Conservation (phyloP, 2,113 vertebrate genomes). For the Boleophthalmus pectinirostris region DNA sequence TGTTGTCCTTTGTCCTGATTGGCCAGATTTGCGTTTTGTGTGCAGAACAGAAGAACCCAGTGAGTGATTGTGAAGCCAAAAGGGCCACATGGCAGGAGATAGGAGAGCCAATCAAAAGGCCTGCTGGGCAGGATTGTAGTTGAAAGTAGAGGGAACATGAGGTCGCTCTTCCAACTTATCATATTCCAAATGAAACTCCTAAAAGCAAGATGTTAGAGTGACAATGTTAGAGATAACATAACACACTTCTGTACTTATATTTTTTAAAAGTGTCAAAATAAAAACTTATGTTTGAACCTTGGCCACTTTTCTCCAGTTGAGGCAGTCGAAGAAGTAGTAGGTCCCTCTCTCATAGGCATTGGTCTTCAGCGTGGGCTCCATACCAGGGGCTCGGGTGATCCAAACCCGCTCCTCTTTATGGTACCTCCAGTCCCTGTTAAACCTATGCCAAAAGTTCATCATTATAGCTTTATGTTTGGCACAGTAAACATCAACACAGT, state of each 20-base stretch:
- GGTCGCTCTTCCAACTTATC: slow-evolving; percentile 99
- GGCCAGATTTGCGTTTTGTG: slow-evolving; percentile 21
- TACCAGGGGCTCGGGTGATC: slow-evolving; percentile 98
- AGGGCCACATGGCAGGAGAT: slow-evolving; percentile 59
- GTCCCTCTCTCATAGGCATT: slow-evolving; percentile 99
- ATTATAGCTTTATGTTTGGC: not conserved
- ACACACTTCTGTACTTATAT: not conserved
- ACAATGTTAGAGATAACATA: not conserved
- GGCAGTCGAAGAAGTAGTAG: slow-evolving; percentile 99
- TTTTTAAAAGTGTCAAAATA: not conserved
- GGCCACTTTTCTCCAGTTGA: slow-evolving; percentile 99
- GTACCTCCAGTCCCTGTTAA: slow-evolving; percentile 99
- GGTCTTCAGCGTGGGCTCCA: slow-evolving; percentile 99
- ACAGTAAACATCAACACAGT: not conserved
- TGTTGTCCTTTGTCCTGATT: slow-evolving; percentile 31
- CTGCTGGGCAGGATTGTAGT: slow-evolving; percentile 99
- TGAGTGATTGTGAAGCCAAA: slow-evolving; percentile 44
- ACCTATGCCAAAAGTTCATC: slow-evolving; percentile 67
- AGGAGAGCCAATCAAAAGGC: slow-evolving; percentile 88
- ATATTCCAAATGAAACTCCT: slow-evolving; percentile 99
- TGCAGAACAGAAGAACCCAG: slow-evolving; percentile 43
- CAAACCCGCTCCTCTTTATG: slow-evolving; percentile 99
- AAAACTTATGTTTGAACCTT: slow-evolving; percentile 80
- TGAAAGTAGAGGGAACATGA: slow-evolving; percentile 99
- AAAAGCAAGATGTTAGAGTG: slow-evolving; percentile 4